Evolutionary conservation across 2,113 vertebrate genomes (phyloP), one percentile per base, ranked within the genome.

Genomic region (Lophura nycthemera): DNA sequence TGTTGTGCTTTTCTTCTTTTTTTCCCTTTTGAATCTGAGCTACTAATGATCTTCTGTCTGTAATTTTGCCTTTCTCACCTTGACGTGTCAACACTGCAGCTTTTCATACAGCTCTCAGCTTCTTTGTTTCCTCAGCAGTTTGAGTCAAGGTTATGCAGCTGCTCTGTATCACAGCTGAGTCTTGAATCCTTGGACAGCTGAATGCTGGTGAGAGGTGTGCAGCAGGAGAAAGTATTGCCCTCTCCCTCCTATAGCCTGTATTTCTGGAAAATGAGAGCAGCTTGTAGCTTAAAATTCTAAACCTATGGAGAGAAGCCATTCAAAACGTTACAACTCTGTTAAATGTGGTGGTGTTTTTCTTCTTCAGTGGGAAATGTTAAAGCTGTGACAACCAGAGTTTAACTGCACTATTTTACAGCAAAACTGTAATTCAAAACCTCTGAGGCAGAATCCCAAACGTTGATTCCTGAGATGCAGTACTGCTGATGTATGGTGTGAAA

Each of bases 21-120:
- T 60, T 32, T 57, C 56, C 38, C 5, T 50, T 83, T 65, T 56
- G 18, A 38, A 12, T 61, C n/a, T 75, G 59, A 82, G 70, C 61
- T 78, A 4, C 61, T 74, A 34, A 50, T 22, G 21, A 34, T 71
- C 42, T 87, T 76, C 42, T 70, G 13, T 54, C 19, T 73, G 66
- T 85, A 84, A 40, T 64, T 25, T 82, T 22, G 43, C 38, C 61
- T 77, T 67, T 52, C 65, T 90, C 81, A 40, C 30, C 65, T 92
- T 60, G 52, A 13, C 0, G 7, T 40, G 65, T 11, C 11, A 72
- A n/a, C 15, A 2, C 30, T 61, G 29, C 45, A 52, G 48, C 63
- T 91, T 81, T 82, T 65, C 17, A 32, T 91, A 13, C 22, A 43
- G 38, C 70, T 89, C 34, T 92, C 89, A 69, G 16, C 25, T 88